phyloP scores from a whole-genome alignment of 2,113 vertebrate species.

The Poicephalus meyeri region DNA sequence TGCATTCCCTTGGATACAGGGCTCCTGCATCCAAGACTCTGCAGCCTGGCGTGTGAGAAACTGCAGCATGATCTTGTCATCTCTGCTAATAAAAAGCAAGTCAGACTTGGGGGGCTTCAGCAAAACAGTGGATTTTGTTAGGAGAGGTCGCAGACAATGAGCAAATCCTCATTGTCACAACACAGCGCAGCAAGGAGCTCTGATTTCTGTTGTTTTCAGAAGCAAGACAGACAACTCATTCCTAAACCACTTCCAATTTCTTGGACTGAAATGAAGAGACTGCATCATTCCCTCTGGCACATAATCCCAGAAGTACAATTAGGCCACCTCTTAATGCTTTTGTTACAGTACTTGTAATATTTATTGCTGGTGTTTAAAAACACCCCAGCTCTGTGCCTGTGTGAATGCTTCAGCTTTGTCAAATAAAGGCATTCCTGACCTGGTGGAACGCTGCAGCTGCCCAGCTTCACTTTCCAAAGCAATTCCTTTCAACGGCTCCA shows the following conservation, averaged over 20 bases:
- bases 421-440: background rate
- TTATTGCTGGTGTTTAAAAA: background rate
- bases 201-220: background rate
- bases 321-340: background rate
- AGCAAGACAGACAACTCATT: background rate
- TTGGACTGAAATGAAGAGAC: background rate
- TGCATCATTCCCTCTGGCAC: background rate
- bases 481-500: background rate
- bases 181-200: background rate
- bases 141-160: background rate
- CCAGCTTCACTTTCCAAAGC: background rate
- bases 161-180: background rate
- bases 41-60: background rate
- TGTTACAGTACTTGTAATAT: background rate
- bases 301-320: background rate
- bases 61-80: background rate
- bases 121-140: background rate
- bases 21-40: background rate
- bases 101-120: background rate
- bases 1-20: rapidly evolving
- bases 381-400: background rate
- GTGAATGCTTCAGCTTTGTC: background rate
- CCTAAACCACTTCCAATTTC: background rate
- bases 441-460: background rate
- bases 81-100: background rate